These are phyloP conservation scores for Rhopalosiphum maidis DNA, from an alignment of 1,140 invertebrate genomes.

Conservation along the genomic window DNA sequence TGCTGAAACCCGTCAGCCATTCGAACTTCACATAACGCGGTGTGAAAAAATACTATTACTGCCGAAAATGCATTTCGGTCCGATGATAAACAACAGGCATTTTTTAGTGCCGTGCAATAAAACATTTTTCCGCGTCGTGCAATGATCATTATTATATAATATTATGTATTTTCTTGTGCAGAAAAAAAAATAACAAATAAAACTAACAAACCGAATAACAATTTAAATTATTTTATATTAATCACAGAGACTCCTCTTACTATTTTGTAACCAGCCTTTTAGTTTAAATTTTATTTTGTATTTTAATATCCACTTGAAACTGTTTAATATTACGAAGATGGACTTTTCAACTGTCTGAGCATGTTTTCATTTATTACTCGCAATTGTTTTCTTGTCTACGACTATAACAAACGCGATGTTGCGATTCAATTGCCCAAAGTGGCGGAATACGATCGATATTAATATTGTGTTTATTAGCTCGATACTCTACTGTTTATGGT, in stretches of 20 bases:
- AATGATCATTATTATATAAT: neutral
- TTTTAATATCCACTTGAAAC: neutral
- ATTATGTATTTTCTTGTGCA: neutral
- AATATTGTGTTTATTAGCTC: no score
- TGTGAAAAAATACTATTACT: conserved; percentile 5
- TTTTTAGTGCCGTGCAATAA: neutral
- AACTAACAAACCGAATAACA: neutral
- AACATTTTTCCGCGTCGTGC: neutral
- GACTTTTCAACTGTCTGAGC: neutral
- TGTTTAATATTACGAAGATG: neutral
- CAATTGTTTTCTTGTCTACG: neutral
- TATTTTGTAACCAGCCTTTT: neutral
- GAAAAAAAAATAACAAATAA: neutral
- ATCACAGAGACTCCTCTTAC: neutral
- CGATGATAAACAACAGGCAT: neutral
- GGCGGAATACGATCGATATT: no score
- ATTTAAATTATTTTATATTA: neutral
- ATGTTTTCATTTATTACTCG: neutral
- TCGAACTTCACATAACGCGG: neutral
- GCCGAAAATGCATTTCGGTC: neutral
- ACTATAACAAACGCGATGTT: neutral
- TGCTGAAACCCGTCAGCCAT: neutral
- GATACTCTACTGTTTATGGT: neutral
- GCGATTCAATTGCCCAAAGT: neutral
- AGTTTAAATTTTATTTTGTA: neutral